These are phyloP conservation scores for Pholis gunnellus DNA, from an alignment of 2,113 vertebrate species.

Conservation along the genomic window DNA sequence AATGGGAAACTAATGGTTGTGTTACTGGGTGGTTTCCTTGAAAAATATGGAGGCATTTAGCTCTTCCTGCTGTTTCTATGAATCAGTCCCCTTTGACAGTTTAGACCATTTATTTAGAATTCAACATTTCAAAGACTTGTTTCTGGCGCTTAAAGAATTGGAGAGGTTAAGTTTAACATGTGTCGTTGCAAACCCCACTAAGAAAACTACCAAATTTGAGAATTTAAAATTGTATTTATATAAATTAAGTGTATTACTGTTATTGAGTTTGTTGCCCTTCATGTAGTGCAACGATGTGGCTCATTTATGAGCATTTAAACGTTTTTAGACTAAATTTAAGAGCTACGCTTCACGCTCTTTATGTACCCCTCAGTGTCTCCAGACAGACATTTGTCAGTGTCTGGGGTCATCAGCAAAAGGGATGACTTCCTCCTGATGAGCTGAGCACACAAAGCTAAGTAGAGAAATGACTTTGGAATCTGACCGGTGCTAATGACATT, in stretches of 20 bases:
- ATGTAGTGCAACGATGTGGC: background rate
- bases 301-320: background rate
- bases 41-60: constrained; percentile 13
- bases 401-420: background rate
- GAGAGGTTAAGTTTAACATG: background rate
- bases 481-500: constrained; percentile 44
- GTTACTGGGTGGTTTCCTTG: constrained; percentile 35
- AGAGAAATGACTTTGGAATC: background rate
- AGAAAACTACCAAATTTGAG: background rate
- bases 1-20: constrained; percentile 26
- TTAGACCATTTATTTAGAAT: constrained; percentile 11
- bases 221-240: no score
- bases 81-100: background rate
- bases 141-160: constrained; percentile 7
- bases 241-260: no score
- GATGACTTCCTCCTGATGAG: constrained; percentile 43
- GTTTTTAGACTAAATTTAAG: background rate
- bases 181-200: background rate
- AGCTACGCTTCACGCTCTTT: no score
- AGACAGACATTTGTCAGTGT: background rate
- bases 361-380: no score
- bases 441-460: constrained; percentile 25
- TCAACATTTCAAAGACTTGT: constrained; percentile 27
- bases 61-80: constrained; percentile 14
- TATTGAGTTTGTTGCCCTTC: no score